Base-by-base conservation (phyloP, 2,797 vertebrate species). In the Cyclura pinguis region DNA sequence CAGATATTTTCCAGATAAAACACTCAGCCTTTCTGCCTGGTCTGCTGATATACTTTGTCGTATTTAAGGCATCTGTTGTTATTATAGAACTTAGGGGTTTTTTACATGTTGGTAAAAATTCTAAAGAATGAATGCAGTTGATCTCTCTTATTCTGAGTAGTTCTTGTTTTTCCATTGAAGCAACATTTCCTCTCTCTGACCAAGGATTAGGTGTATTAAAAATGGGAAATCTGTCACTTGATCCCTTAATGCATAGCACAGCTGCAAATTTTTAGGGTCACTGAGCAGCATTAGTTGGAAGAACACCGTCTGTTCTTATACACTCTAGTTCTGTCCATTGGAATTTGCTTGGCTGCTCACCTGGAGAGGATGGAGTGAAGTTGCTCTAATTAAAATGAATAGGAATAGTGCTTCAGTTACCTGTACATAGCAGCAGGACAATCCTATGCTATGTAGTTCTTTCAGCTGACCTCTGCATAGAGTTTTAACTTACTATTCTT, bases 181-280 rank as follows among this genome's bases (percentile, higher is more conserved):
- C 38, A 77, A 24, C 59, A 78, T 76, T n/a, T 77, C 14, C n/a
- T 38, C 20, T 10, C 14, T 16, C 59, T 67, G 6, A 57, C 67
- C 50, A 83, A 35, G 50, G 10, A 47, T 88, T 16, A 18, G 32
- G 27, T 14, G 4, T 55, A 35, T 32, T 24, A 52, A 80, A 80
- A 78, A 27, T 16, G 35, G 38, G 14, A 12, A 1, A 85, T 69
- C 62, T 86, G 20, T 80, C 42, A 50, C 42, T 64, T 86, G n/a
- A 38, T 42, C 73, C 29, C 13, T 52, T 69, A 80, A 78, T 35
- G n/a, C 32, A 27, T 16, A 32, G 29, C 20, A 14, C 20, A 38
- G 80, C 69, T 69, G 77, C 24, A 47, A 88, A 1, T 80, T 84
- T 81, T 89, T 47, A 74, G 55, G 57, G 55, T 52, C 55, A 89